These are phyloP conservation scores for Ictalurus furcatus DNA, from an alignment of 2,113 vertebrate species.

Conservation along the genomic window DNA sequence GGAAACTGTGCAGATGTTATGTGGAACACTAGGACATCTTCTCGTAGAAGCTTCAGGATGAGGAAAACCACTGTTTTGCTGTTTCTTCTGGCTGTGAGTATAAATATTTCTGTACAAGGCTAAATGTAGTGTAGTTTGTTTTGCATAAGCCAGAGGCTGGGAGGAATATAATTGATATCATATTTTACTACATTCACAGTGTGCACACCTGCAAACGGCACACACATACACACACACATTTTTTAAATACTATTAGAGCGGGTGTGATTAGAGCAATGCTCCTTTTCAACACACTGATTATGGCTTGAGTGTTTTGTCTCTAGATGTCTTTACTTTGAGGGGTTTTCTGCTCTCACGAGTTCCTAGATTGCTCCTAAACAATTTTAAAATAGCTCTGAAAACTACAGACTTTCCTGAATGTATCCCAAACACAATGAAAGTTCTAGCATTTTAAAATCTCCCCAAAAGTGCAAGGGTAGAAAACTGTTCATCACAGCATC, in stretches of 20 bases:
- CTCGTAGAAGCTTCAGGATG: not conserved
- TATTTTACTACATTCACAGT: not conserved
- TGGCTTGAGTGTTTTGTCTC: not conserved
- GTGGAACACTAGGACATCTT: not conserved
- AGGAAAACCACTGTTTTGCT: slow-evolving; percentile 55
- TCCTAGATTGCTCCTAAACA: not conserved
- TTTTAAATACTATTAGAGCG: not conserved
- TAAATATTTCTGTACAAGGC: not conserved
- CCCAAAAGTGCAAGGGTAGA: not conserved
- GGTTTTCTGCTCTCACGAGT: not conserved
- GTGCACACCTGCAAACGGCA: not conserved
- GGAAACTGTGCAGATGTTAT: not conserved
- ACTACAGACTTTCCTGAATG: not conserved
- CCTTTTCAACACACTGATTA: not conserved
- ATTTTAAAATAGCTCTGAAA: too few species aligned
- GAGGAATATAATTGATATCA: not conserved
- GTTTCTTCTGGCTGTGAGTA: slow-evolving; percentile 60
- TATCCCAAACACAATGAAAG: too few species aligned
- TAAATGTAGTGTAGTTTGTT: not conserved
- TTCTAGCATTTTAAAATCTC: not conserved
- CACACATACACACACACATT: not conserved
- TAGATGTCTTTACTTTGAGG: not conserved
- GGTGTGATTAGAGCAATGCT: not conserved
- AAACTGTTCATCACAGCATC: not conserved
- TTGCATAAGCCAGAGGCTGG: not conserved